Evolutionary conservation across 1,140 invertebrate species (phyloP), one percentile per base, ranked within the genome.

Genomic region (Heliconius hermathena): DNA sequence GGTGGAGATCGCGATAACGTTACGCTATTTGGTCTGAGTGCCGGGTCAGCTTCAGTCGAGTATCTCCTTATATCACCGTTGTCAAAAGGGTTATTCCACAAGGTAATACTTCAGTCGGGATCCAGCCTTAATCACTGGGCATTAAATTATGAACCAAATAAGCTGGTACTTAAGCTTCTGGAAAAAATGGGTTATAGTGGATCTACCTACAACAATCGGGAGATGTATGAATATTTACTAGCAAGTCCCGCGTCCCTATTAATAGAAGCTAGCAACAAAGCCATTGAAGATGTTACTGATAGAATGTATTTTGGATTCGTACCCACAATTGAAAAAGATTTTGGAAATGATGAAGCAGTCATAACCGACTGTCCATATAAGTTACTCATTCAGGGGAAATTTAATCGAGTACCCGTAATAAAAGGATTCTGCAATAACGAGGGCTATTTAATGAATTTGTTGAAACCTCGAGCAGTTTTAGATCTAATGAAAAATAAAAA

Each of bases 311-410:
- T 85, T 73, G 85, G 85, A 41, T 93, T 92, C 66, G 89, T 94
- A 33, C 89, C 95, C 5, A 84, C 85, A 5, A 87, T 95, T 29
- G 88, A 90, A 80, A 93, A 94, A n/a, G 85, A 89, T 60, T 89
- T 86, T 77, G 85, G 80, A 8, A 81, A 84, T 72, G 90, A 91
- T 66, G 87, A 95, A 52, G 91, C 95, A 5, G 95, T 96, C 77
- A 82, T 96, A 18, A 94, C 94, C 0, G 87, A 95, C 76, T 91
- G 95, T 80, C 95, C 96, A 0, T 93, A 95, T 46, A 88, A 89
- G 0, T 90, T 96, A 79, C 89, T 96, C 22, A 88, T 90, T 71
- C 84, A 91, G 66, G 95, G 95, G 26, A 91, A 93, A 52, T 95
- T 94, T 72, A 89, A 88, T 77, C 83, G 89, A 20, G 90, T 95